These are phyloP conservation scores for Edolisoma coerulescens DNA, from an alignment of 2,113 vertebrate species.

Conservation along the genomic window DNA sequence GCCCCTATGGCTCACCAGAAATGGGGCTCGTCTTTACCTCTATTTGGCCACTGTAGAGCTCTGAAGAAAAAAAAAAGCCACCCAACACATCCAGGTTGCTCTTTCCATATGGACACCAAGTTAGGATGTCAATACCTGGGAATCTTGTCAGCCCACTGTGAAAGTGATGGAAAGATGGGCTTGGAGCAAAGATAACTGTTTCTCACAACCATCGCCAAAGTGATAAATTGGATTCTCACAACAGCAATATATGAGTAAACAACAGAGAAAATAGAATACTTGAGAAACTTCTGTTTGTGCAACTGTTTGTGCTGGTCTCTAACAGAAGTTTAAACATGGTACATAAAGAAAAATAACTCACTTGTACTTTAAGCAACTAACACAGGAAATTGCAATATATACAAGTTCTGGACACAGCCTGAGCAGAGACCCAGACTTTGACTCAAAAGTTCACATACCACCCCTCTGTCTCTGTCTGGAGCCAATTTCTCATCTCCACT, in stretches of 20 bases:
- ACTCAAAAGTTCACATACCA: constrained; percentile 15
- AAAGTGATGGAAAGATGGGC: background rate
- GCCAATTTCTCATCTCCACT: constrained; percentile 17
- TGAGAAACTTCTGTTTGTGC: too few relatives aligned
- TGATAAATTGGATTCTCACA: background rate
- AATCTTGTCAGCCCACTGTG: background rate
- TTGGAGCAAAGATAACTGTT: background rate
- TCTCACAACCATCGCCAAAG: background rate
- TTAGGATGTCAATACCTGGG: background rate
- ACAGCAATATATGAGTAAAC: background rate
- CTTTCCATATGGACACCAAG: background rate
- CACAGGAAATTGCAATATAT: background rate
- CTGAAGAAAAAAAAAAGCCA: background rate
- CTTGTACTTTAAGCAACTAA: constrained; percentile 14
- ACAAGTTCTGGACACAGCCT: background rate
- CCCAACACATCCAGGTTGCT: background rate
- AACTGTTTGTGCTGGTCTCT: background rate
- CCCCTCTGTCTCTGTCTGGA: constrained; percentile 20
- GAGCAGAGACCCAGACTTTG: background rate
- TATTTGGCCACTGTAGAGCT: background rate
- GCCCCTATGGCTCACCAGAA: background rate
- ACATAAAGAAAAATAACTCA: background rate
- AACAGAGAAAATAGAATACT: background rate
- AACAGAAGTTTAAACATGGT: background rate
- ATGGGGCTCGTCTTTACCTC: background rate